Percentiles rank a stretch among this genome's conserved stretches.
Evolutionary conservation across 2,113 vertebrate species (phyloP).

Genomic region (Murina feae): DNA sequence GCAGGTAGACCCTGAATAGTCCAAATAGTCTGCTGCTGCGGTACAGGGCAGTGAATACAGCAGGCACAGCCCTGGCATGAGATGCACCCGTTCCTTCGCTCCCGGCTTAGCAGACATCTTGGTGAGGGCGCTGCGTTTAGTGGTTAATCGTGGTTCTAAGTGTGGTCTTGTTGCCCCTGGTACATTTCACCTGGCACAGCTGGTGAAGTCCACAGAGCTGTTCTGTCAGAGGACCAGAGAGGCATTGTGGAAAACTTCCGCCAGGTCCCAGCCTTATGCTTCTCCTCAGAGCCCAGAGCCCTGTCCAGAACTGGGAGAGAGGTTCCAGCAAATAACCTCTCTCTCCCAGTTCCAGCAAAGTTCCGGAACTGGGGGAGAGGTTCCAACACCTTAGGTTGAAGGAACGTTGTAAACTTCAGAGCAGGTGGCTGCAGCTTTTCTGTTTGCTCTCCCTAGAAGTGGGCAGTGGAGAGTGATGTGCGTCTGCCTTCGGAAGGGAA

Average conservation of each 20-base stretch:
- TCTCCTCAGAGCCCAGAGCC: background rate
- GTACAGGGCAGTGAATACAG: background rate
- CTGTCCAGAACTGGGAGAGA: background rate
- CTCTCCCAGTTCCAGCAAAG: no score
- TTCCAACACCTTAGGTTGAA: no score
- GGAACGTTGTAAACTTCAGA: background rate
- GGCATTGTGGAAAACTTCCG: background rate
- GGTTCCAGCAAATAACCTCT: no score
- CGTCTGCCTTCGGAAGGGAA: background rate
- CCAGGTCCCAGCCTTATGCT: background rate
- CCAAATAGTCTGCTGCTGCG: background rate
- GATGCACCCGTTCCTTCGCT: background rate
- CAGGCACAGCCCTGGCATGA: background rate
- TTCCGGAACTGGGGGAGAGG: background rate
- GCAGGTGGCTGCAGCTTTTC: constrained; percentile 5
- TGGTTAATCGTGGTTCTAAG: background rate
- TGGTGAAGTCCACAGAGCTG: background rate
- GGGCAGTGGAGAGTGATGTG: constrained; percentile 15
- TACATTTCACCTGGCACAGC: background rate
- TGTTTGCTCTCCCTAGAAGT: constrained; percentile 22
- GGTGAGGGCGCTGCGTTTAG: background rate
- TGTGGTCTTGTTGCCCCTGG: background rate
- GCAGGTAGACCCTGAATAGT: no score
- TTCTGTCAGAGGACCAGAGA: background rate
- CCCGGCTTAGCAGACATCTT: background rate